These are phyloP conservation scores for Rhingia rostrata DNA, from an alignment of 2,888 invertebrate species.

Conservation along the genomic window DNA sequence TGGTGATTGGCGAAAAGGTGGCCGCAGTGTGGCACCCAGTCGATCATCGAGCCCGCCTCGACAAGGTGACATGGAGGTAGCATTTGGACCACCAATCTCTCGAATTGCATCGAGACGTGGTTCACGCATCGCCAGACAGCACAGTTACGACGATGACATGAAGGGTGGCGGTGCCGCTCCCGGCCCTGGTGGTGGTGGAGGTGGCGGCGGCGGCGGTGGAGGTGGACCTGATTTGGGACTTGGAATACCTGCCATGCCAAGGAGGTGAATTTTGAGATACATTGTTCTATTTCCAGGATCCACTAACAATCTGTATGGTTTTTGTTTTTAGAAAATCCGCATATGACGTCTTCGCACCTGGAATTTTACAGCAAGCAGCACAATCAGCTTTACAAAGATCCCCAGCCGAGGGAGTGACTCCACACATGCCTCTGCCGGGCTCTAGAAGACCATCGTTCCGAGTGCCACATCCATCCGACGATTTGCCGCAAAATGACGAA, in stretches of 20 bases:
- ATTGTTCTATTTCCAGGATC: no score
- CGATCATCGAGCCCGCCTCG: slow-evolving; percentile 86
- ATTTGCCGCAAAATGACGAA: slow-evolving; percentile 83
- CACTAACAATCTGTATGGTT: not conserved
- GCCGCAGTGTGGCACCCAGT: slow-evolving; percentile 86
- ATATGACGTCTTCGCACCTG: slow-evolving; percentile 91
- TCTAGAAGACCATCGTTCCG: slow-evolving; percentile 87
- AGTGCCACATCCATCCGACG: slow-evolving; percentile 84
- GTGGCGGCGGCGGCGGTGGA: slow-evolving; percentile 68
- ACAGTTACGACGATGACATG: slow-evolving; percentile 93
- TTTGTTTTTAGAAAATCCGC: slow-evolving; percentile 85
- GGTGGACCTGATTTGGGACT: slow-evolving; percentile 84
- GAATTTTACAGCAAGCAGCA: slow-evolving; percentile 83
- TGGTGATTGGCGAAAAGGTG: slow-evolving; percentile 85
- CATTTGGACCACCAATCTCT: slow-evolving; percentile 80
- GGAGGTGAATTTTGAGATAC: slow-evolving; percentile 84
- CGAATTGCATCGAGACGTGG: slow-evolving; percentile 85
- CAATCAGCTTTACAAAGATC: slow-evolving; percentile 79
- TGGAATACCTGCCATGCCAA: slow-evolving; percentile 89
- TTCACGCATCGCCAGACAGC: slow-evolving; percentile 88
- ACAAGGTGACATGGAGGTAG: slow-evolving; percentile 79
- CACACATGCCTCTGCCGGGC: slow-evolving; percentile 81
- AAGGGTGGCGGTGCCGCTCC: slow-evolving; percentile 81
- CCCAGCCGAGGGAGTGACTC: slow-evolving; percentile 81
- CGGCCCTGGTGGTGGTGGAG: slow-evolving; percentile 76